Percentiles rank a stretch among this genome's conserved stretches.
Conservation (phyloP, 2,113 vertebrate species). For the Meleagris gallopavo region DNA sequence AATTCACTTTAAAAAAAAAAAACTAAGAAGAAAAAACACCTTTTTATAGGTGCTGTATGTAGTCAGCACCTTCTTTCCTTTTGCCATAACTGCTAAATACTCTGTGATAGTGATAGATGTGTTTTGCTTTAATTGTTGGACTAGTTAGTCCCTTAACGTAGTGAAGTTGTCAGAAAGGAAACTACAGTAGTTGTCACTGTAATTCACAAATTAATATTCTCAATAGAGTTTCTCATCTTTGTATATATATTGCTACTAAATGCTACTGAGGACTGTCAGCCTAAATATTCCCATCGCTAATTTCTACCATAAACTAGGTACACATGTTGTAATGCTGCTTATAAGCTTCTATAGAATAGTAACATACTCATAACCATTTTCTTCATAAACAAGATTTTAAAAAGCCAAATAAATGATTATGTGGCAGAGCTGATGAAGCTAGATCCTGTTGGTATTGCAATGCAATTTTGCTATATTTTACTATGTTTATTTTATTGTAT, state of each 20-base stretch:
- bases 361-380: neutral
- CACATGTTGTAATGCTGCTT: neutral
- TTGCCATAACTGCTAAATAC: conserved; percentile 11
- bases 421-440: conserved; percentile 8
- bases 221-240: neutral
- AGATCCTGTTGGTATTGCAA: neutral
- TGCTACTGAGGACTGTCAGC: neutral
- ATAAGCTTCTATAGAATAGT: neutral
- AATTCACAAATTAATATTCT: neutral
- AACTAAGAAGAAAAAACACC: conserved; percentile 27
- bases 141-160: neutral
- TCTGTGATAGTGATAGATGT: neutral
- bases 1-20: conserved; percentile 20
- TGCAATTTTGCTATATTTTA: conserved; percentile 17
- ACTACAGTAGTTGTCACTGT: neutral
- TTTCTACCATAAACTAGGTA: neutral
- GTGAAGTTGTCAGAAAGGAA: neutral
- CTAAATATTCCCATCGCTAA: neutral
- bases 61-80: neutral
- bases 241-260: neutral
- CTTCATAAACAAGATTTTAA: neutral
- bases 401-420: neutral
- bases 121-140: neutral
- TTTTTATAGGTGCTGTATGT: neutral
- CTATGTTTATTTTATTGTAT: conserved; percentile 46